phyloP scores from a whole-genome alignment of 2,888 invertebrate genomes.

The Enchytraeus crypticus region DNA sequence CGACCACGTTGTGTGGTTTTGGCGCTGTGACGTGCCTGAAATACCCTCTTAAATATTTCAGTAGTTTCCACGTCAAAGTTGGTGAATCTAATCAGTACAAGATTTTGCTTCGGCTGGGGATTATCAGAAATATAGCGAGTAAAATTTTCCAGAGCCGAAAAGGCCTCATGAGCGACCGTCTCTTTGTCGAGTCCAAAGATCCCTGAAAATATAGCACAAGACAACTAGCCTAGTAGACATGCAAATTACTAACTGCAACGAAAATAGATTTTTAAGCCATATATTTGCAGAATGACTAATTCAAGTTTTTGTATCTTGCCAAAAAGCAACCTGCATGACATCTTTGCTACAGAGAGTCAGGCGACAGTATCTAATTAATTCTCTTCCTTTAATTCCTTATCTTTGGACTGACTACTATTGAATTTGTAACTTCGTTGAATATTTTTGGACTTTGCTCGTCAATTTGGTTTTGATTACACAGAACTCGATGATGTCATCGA shows the following conservation, averaged over 20 bases:
- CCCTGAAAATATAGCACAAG: neutral
- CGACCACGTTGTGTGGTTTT: neutral
- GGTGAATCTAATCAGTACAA: neutral
- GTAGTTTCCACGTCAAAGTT: constrained; percentile 4
- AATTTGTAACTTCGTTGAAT: too few species aligned
- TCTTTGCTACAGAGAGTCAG: too few species aligned
- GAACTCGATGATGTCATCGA: too few species aligned
- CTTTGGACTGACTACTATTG: too few species aligned
- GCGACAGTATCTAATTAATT: too few species aligned
- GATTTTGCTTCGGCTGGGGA: neutral
- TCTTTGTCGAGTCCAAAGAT: neutral
- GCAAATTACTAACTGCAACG: neutral
- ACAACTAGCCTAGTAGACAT: neutral
- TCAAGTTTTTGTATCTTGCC: neutral
- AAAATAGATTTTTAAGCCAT: neutral
- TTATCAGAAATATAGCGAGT: neutral
- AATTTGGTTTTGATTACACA: too few species aligned
- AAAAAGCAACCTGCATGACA: too few species aligned
- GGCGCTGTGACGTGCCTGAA: neutral
- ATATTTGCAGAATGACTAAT: neutral
- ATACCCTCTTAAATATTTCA: neutral
- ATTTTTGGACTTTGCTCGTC: too few species aligned
- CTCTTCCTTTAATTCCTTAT: too few species aligned
- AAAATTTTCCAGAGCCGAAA: neutral
- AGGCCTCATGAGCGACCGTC: neutral